Conservation (phyloP, 2,113 vertebrate genomes). For the Pelvicachromis taeniatus region DNA sequence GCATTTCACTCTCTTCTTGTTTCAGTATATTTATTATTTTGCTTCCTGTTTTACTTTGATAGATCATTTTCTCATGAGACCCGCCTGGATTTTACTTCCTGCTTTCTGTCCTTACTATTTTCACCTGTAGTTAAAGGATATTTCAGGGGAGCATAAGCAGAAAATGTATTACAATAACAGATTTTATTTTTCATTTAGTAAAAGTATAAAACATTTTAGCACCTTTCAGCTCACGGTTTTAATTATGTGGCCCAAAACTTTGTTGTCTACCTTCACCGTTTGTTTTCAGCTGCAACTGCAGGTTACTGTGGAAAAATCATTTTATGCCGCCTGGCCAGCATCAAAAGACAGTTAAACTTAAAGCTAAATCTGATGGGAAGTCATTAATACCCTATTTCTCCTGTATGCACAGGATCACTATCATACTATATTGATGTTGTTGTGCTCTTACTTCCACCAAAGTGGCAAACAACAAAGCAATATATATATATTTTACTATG, state of each 20-base stretch:
- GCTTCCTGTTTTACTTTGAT: neutral
- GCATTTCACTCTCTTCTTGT: neutral
- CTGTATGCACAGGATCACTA: neutral
- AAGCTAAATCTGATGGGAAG: neutral
- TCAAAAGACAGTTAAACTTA: neutral
- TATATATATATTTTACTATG: no score
- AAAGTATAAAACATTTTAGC: neutral
- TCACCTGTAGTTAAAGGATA: neutral
- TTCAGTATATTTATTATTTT: neutral
- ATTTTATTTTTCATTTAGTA: neutral
- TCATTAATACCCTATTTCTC: neutral
- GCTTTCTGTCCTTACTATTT: neutral
- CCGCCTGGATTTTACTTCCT: neutral
- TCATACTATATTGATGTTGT: neutral
- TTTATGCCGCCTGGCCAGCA: neutral
- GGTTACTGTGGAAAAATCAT: neutral
- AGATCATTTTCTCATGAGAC: neutral
- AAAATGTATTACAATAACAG: neutral
- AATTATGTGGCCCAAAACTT: neutral
- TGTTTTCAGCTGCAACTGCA: neutral
- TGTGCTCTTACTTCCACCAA: neutral
- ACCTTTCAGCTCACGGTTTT: neutral
- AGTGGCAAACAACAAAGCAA: no score
- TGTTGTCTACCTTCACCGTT: neutral
- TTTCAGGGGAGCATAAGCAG: neutral